phyloP scores from a whole-genome alignment of 2,888 invertebrate genomes.

The Pyrochroa serraticornis region DNA sequence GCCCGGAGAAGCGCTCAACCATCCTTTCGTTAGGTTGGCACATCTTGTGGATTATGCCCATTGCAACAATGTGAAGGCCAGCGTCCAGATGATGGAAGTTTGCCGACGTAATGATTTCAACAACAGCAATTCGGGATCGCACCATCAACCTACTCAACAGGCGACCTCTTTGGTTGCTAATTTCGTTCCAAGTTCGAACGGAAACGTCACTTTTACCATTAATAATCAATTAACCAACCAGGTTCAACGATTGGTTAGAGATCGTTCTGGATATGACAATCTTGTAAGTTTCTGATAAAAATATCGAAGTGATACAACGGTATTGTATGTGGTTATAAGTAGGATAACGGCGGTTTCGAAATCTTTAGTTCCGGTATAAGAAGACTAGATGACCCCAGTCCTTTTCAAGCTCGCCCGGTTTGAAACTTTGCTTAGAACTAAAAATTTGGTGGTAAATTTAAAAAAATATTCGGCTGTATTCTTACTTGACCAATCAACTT shows the following conservation, averaged over 20 bases:
- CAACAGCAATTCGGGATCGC: constrained; percentile 53
- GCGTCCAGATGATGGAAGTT: constrained; percentile 97
- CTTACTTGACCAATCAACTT: no score
- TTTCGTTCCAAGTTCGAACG: constrained; percentile 77
- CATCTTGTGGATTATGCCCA: constrained; percentile 96
- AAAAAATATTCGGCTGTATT: no score
- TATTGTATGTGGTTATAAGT: no score
- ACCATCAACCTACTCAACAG: constrained; percentile 61
- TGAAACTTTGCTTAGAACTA: no score
- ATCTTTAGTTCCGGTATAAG: no score
- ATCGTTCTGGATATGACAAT: constrained; percentile 80
- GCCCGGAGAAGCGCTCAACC: constrained; percentile 94
- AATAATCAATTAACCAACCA: constrained; percentile 85
- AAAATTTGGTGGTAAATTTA: no score
- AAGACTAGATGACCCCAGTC: no score
- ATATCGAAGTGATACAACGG: no score
- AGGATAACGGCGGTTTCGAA: no score
- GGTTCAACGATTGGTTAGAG: constrained; percentile 73
- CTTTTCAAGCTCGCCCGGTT: no score
- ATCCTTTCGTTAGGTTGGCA: constrained; percentile 91
- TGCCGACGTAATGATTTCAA: constrained; percentile 64
- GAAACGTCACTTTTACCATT: constrained; percentile 91
- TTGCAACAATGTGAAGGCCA: constrained; percentile 95
- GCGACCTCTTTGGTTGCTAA: constrained; percentile 71
- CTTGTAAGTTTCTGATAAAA: constrained; percentile 59